phyloP scores from a whole-genome alignment of 2,888 invertebrate genomes.

The Hirtodrosophila cameraria region DNA sequence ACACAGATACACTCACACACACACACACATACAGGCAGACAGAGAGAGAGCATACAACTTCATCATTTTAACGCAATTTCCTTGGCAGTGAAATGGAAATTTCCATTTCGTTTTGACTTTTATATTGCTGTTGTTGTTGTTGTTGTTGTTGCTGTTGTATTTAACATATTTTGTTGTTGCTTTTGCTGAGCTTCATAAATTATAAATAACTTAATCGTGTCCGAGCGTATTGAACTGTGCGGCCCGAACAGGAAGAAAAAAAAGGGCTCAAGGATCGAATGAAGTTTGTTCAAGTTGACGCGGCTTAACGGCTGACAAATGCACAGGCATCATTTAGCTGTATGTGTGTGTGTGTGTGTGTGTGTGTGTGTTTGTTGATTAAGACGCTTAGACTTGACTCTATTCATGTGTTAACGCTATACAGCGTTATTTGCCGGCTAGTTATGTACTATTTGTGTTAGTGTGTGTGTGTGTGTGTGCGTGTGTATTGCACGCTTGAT shows the following conservation, averaged over 20 bases:
- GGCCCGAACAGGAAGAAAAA: slow-evolving; percentile 9
- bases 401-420: slow-evolving; percentile 70
- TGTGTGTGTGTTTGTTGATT: slow-evolving; percentile 56
- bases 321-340: slow-evolving; percentile 42
- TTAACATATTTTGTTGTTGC: slow-evolving; percentile 8
- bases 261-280: slow-evolving; percentile 44
- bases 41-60: slow-evolving; percentile 50
- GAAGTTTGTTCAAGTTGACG: slow-evolving; percentile 51
- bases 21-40: slow-evolving; percentile 5
- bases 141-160: no score
- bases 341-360: slow-evolving; percentile 15
- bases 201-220: slow-evolving; percentile 77
- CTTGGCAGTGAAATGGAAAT: slow-evolving; percentile 65
- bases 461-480: slow-evolving; percentile 16
- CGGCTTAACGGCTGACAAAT: slow-evolving; percentile 64
- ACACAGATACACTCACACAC: neutral
- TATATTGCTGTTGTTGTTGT: slow-evolving; percentile 11
- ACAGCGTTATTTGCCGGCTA: slow-evolving; percentile 37
- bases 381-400: slow-evolving; percentile 72
- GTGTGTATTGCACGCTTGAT: slow-evolving; percentile 59
- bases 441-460: slow-evolving; percentile 7
- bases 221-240: slow-evolving; percentile 73
- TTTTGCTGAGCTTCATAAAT: slow-evolving; percentile 56
- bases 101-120: slow-evolving; percentile 48
- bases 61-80: slow-evolving; percentile 72